Evolutionary conservation across 2,888 invertebrate species (phyloP), one percentile per base, ranked within the genome.

Genomic region (Vandiemenella viatica): DNA sequence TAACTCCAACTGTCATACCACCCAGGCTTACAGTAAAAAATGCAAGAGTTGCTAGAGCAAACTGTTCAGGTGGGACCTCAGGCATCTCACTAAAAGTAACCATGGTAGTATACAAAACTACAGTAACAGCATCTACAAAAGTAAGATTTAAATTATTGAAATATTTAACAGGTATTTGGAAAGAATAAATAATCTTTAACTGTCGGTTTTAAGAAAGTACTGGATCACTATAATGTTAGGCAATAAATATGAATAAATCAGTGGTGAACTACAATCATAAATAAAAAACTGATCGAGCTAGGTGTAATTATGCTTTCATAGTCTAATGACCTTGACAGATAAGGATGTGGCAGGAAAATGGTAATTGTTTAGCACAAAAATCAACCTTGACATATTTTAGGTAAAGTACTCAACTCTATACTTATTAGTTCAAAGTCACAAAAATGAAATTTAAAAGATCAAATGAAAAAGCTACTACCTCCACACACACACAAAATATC

Each of bases 1-100:
- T 53, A 15, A 74, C 58, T 3, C 75, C 75, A 40, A 75, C 68
- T 2, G 65, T 55, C 0, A 70, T 66, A 38, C 74, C 73, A 10
- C 73, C 73, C 1, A 71, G 54, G 6, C 70, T 71, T 17, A 73
- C 70, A 19, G 73, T 67, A 51, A 74, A 67, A 62, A 75, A 75
- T 6, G 72, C 71, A 2, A 66, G 65, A 6, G 71, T 53, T 1
- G 73, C 74, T 23, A 68, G 63, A 1, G 66, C 59, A 43, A 71
- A 62, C 59, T 75, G 73, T 18, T 59, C 57, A 13, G 70, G 62
- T 7, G 70, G 70, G 1, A 61, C 59, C 43, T 63, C 61, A 5
- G 70, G 70, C 57, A 73, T 68, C 49, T 67, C 65, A 4, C 65
- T 63, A 56, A 69, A 72, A 3, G 68, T 66, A 54, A 71, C 72